phyloP scores from a whole-genome alignment of 2,888 invertebrate species.

The Acrocyrtus sp. region DNA sequence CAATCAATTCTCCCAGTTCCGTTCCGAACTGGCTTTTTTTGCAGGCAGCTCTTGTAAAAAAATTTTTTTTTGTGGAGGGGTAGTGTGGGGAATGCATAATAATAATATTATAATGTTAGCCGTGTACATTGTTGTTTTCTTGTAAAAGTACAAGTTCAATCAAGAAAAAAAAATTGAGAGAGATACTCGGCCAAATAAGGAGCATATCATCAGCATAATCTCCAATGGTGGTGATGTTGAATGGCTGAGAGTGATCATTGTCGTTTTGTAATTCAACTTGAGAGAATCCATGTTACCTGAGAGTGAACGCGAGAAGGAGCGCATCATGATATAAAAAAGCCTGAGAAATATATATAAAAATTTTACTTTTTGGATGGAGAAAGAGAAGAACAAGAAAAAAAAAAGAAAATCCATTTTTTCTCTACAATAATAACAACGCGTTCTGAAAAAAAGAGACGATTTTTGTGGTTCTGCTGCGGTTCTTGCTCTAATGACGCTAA shows the following conservation, averaged over 20 bases:
- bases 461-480: conserved; percentile 25
- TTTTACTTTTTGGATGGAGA: not conserved
- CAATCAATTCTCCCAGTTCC: too few species aligned
- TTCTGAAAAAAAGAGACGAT: conserved; percentile 9
- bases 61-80: not conserved
- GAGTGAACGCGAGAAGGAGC: too few species aligned
- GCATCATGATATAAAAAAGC: too few species aligned
- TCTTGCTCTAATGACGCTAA: conserved; percentile 23
- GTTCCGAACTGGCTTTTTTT: too few species aligned
- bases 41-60: too few species aligned
- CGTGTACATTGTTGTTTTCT: conserved; percentile 28
- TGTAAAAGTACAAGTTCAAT: conserved; percentile 40
- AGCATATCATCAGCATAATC: conserved; percentile 18
- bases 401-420: conserved; percentile 3
- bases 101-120: not conserved
- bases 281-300: too few species aligned
- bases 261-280: conserved; percentile 6
- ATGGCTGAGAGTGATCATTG: conserved; percentile 11
- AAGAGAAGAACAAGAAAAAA: conserved; percentile 5
- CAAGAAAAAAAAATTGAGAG: conserved; percentile 38
- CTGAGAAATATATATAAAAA: conserved; percentile 13
- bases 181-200: conserved; percentile 47
- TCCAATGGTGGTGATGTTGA: not conserved
- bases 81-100: not conserved
- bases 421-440: too few species aligned